Base-by-base conservation (phyloP, 1,140 invertebrate genomes). In the Cydia pomonella region DNA sequence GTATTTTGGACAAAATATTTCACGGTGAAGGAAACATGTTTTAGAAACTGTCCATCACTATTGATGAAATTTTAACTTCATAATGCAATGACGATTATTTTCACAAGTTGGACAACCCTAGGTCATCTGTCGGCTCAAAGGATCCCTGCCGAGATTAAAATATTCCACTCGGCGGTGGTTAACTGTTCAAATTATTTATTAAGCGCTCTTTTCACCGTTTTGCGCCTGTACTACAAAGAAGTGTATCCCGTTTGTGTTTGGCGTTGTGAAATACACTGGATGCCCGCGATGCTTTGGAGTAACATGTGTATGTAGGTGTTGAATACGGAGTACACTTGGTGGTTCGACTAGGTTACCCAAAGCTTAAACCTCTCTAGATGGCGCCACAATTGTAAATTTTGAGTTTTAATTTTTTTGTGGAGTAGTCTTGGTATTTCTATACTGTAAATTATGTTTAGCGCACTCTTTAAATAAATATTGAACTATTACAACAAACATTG, bases 101-200 rank as follows among this genome's bases (percentile, higher is more conserved):
- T 10, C 21, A 69, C 29, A 29, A 9, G 6, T 69, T 18, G 41
- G 29, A 3, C 33, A 69, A 41, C 64, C 64, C 64, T 69, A 33
- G 16, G 7, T 38, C 29, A 69, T 78, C 44, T 64, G 72, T 79
- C 76, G 75, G 76, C 79, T 82, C 84, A 86, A 88, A 88, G 85
- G 82, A 79, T 81, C 81, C 82, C 78, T 84, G 83, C 83, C 75
- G 87, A 88, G 85, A 90, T 90, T 90, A 91, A 91, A 90, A 89
- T 88, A 91, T 90, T 89, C 88, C 84, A 77, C 83, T 83, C 62
- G 73, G 82, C 81, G 82, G 85, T 85, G 82, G 85, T 87, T 86
- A 87, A 87, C 79, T 84, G 80, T 74, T 85, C 75, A 85, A 84
- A 89, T 89, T 87, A 89, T 89, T 90, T 89, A 86, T 88, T 85